Base-by-base conservation (phyloP, 1,140 invertebrate genomes). In the Bombyx mandarina region DNA sequence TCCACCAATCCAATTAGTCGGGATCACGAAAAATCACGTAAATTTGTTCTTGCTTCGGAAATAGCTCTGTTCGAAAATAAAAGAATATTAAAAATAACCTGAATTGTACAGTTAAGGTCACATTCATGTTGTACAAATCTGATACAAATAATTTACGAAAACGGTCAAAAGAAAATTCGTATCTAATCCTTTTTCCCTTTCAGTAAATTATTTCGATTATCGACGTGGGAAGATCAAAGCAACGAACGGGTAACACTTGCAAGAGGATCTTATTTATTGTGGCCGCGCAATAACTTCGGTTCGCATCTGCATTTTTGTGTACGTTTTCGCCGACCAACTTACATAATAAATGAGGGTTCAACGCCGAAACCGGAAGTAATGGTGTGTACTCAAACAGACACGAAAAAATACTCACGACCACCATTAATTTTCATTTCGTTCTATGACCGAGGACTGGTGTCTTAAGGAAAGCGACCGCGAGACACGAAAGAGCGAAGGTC, bases 381-480 rank as follows among this genome's bases (percentile, higher is more conserved):
- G 80, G 83, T 81, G 75, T 84, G 70, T 85, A 80, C 83, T 85
- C 80, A 75, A 76, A 85, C 75, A 75, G 69, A 86, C 83, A 86
- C 74, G 83, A 85, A 86, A 86, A 86, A 82, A 86, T 86, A 86
- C 83, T 86, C 70, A 62, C 73, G 70, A 63, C 74, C 61, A 73
- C 73, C 82, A 86, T 86, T 86, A 85, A 86, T 86, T 86, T 83
- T 85, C 82, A 86, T 86, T 85, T 82, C 71, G 60, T 63, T 74
- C 71, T 73, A 79, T 76, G 79, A 74, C 74, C 75, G 72, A 66
- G 68, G 70, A 78, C 75, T 79, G 80, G 70, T 75, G 76, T 79
- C 81, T 79, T 77, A 75, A 79, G 72, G 71, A 73, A 75, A 72
- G 67, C 69, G 72, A 77, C 65, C 56, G 54, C 65, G 67, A 58